Evolutionary conservation across 2,888 invertebrate genomes (phyloP).

Genomic region (Pristionchus mayeri): DNA sequence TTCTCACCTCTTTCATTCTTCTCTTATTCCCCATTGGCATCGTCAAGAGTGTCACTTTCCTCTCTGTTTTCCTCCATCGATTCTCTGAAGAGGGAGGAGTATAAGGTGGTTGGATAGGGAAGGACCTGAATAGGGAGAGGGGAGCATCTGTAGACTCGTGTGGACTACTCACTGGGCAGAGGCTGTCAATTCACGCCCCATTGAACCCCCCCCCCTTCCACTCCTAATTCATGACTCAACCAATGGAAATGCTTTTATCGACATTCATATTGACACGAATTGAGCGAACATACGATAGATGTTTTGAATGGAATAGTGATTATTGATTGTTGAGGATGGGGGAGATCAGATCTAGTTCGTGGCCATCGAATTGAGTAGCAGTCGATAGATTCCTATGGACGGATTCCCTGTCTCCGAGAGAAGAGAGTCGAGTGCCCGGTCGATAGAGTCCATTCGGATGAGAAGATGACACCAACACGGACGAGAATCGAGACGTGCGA

Average conservation of each 20-base stretch:
- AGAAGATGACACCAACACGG: background rate
- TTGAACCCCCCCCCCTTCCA: background rate
- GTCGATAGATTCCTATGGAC: constrained; percentile 32
- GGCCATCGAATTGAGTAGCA: background rate
- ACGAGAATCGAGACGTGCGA: constrained; percentile 33
- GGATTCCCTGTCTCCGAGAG: constrained; percentile 33
- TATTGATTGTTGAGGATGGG: background rate
- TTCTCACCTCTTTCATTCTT: background rate
- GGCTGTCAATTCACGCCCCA: background rate
- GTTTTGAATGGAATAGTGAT: background rate
- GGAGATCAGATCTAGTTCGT: constrained; percentile 3
- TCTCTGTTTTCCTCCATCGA: constrained; percentile 38
- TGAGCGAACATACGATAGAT: too few relatives aligned
- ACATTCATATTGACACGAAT: constrained; percentile 7
- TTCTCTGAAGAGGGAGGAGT: constrained; percentile 8
- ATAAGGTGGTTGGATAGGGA: background rate
- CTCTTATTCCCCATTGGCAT: constrained; percentile 3
- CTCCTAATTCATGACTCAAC: background rate
- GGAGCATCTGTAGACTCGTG: background rate
- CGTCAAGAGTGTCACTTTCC: constrained; percentile 22
- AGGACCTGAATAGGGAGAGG: constrained; percentile 11
- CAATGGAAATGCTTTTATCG: constrained; percentile 22
- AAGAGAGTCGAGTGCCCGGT: constrained; percentile 15
- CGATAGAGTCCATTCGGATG: constrained; percentile 7
- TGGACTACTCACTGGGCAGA: background rate